These are phyloP conservation scores for Cylas formicarius DNA, from an alignment of 1,140 invertebrate species.

Conservation along the genomic window DNA sequence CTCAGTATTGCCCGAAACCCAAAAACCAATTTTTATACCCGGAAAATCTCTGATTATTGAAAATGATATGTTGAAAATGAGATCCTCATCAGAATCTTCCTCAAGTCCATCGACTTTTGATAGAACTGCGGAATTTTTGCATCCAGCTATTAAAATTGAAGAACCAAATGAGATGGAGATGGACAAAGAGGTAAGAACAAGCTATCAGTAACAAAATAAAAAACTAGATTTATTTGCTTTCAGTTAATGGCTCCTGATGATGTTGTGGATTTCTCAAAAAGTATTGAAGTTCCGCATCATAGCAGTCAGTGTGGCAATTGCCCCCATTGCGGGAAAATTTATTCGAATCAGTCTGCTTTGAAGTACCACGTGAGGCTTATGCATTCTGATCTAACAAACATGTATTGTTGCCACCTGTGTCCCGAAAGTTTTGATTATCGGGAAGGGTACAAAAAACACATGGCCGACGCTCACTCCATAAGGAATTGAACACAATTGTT, in stretches of 20 bases:
- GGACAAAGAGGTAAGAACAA: slow-evolving; percentile 14
- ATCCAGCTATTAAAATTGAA: slow-evolving; percentile 32
- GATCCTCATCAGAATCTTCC: slow-evolving; percentile 29
- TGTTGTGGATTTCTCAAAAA: slow-evolving; percentile 23
- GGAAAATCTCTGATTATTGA: slow-evolving; percentile 34
- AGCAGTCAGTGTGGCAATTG: slow-evolving; percentile 54
- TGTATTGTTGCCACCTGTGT: slow-evolving; percentile 58
- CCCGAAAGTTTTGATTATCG: slow-evolving; percentile 56
- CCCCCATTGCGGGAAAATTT: slow-evolving; percentile 55
- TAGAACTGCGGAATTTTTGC: slow-evolving; percentile 27
- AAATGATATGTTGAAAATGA: slow-evolving; percentile 22
- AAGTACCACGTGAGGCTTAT: slow-evolving; percentile 63
- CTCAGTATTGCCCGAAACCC: slow-evolving; percentile 15
- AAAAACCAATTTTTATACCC: slow-evolving; percentile 28
- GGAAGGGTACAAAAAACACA: slow-evolving; percentile 58
- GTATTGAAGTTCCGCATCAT: slow-evolving; percentile 43
- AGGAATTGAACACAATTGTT: slow-evolving; percentile 47
- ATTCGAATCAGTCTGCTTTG: slow-evolving; percentile 55
- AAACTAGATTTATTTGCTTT: background rate
- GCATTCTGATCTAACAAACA: slow-evolving; percentile 58
- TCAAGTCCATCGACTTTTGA: slow-evolving; percentile 30
- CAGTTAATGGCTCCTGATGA: slow-evolving; percentile 12
- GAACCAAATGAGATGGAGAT: slow-evolving; percentile 17
- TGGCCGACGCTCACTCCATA: slow-evolving; percentile 56
- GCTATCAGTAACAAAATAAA: background rate